Conservation (phyloP, 2,113 vertebrate species). For the Andinoacara biseriatus region DNA sequence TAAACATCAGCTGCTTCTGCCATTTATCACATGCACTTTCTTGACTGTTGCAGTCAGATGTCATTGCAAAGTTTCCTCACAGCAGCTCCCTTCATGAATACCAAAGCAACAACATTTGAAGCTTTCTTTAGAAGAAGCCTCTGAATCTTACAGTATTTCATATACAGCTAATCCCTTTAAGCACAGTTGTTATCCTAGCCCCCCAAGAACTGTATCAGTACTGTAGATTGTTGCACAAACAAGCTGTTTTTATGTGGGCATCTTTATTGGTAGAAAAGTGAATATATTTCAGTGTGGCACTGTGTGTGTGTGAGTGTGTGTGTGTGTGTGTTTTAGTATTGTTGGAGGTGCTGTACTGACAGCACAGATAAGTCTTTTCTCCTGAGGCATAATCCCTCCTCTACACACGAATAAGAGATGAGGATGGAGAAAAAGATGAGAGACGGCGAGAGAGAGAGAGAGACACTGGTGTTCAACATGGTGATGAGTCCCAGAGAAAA, state of each 20-base stretch:
- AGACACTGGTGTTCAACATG: constrained; percentile 13
- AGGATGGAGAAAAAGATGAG: constrained; percentile 34
- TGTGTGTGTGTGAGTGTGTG: neutral
- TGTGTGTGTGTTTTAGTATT: constrained; percentile 16
- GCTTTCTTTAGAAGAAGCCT: neutral
- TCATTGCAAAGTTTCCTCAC: neutral
- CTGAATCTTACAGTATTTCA: neutral
- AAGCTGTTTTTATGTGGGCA: constrained; percentile 33
- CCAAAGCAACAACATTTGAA: neutral
- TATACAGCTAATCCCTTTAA: constrained; percentile 37
- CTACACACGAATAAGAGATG: constrained; percentile 44
- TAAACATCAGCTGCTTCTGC: constrained; percentile 1
- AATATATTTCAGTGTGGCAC: neutral
- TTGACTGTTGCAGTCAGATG: constrained; percentile 6
- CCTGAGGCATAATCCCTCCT: constrained; percentile 59
- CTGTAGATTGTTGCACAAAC: constrained; percentile 42
- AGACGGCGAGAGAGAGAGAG: neutral
- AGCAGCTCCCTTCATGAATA: neutral
- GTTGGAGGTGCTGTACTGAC: constrained; percentile 44
- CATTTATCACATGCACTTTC: constrained; percentile 17
- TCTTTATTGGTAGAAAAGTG: constrained; percentile 38
- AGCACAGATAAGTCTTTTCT: constrained; percentile 51
- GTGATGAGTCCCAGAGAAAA: constrained; percentile 25
- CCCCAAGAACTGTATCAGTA: constrained; percentile 22
- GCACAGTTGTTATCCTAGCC: constrained; percentile 40